Base-by-base conservation (phyloP, 2,797 vertebrate species). In the Rhyacichthys aspro region DNA sequence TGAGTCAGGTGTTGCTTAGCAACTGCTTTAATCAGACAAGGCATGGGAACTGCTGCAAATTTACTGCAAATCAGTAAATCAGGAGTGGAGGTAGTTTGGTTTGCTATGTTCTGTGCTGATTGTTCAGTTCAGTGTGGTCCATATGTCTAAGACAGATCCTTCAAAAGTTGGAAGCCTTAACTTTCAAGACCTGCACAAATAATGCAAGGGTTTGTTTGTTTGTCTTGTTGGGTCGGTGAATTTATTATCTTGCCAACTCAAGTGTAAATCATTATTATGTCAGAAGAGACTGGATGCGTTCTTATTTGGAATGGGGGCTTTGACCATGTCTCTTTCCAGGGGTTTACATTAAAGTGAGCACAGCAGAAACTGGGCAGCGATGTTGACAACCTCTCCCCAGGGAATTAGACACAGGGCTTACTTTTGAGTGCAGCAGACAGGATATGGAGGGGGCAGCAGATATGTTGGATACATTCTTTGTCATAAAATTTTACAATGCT, bases 1-100 rank as follows among this genome's bases (percentile, higher is more conserved):
- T 10, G 61, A 60, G 15, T 60, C 28, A 11, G 9, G 9, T 14
- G 61, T 63, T 61, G 43, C 77, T 41, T 57, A 55, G 55, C 62
- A 58, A 75, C 47, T 3, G 8, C 9, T 44, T 52, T 49, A 34
- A 59, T 59, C 7, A 34, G 53, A 11, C 43, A 56, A 48, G 10
- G 49, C 23, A 8, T n/a, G 19, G 32, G 53, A 56, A 48, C n/a
- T 16, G 60, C 17, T 36, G 36, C 12, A 59, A 16, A 49, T 47
- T 11, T 16, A 56, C 17, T 36, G 36, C 12, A 59, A 16, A 49
- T 47, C 53, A 23, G 53, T 47, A 3, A 28, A 17, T 33, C 32
- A 48, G 7, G 16, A 15, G 37, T 18, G 6, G 16, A 8, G 19
- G 2, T 23, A 46, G 19, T 39, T 36, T 7, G 42, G 28, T n/a